These are phyloP conservation scores for Albula goreensis DNA, from an alignment of 2,113 vertebrate species.

Conservation along the genomic window DNA sequence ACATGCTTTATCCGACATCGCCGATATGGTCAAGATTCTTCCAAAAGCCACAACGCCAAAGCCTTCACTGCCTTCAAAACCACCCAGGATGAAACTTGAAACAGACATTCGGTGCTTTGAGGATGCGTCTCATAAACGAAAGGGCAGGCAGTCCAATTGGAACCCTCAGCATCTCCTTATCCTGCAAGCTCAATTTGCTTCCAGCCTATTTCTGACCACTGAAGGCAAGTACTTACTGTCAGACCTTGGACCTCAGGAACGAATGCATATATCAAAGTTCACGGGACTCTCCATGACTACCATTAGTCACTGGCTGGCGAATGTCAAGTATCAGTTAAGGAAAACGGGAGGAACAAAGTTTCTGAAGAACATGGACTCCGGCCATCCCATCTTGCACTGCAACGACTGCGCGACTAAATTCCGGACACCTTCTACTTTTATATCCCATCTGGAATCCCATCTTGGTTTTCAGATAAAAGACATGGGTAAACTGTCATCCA, in stretches of 20 bases:
- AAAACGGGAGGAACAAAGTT: slow-evolving; percentile 98
- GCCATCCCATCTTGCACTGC: slow-evolving; percentile 96
- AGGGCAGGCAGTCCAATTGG: slow-evolving; percentile 98
- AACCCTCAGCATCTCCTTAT: slow-evolving; percentile 97
- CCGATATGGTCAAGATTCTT: slow-evolving; percentile 97
- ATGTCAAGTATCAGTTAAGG: slow-evolving; percentile 96
- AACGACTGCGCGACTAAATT: slow-evolving; percentile 98
- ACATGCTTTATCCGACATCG: slow-evolving; percentile 94
- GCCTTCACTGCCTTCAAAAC: slow-evolving; percentile 80
- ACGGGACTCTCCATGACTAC: slow-evolving; percentile 98
- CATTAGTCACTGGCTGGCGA: slow-evolving; percentile 98
- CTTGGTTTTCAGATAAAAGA: slow-evolving; percentile 99
- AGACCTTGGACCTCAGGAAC: slow-evolving; percentile 93
- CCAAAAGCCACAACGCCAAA: slow-evolving; percentile 97
- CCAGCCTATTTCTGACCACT: slow-evolving; percentile 93
- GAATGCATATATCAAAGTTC: slow-evolving; percentile 98
- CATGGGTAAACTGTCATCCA: slow-evolving; percentile 93
- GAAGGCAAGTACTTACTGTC: slow-evolving; percentile 97
- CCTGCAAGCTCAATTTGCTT: slow-evolving; percentile 95
- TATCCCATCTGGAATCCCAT: slow-evolving; percentile 93
- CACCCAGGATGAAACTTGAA: slow-evolving; percentile 86
- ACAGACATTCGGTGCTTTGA: slow-evolving; percentile 89
- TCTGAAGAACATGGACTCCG: slow-evolving; percentile 99
- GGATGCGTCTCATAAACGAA: slow-evolving; percentile 93
- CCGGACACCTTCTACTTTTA: slow-evolving; percentile 86